Conservation (phyloP, 2,888 invertebrate species). For the Caradrina clavipalpis region DNA sequence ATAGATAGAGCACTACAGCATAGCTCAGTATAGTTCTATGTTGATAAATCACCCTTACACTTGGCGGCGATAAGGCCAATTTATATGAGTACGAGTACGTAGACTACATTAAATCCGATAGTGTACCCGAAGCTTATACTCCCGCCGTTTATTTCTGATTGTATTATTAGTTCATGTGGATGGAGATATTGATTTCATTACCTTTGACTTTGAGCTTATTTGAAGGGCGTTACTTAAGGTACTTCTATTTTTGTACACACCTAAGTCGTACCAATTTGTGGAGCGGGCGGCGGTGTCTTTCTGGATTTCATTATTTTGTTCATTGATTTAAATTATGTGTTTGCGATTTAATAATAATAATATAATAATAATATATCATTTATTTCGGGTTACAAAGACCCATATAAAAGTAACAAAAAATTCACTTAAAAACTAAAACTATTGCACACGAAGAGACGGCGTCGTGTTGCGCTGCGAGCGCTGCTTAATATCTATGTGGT, state of each 20-base stretch:
- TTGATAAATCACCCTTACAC: constrained; percentile 60
- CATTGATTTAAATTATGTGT: not conserved
- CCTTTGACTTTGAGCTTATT: constrained; percentile 12
- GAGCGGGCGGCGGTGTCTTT: not conserved
- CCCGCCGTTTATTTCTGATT: constrained; percentile 42
- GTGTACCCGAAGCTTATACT: constrained; percentile 47
- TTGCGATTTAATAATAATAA: too few species aligned
- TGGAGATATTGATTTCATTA: constrained; percentile 29
- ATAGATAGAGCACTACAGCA: not conserved
- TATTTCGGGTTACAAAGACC: too few species aligned
- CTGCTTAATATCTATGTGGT: too few species aligned
- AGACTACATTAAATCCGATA: constrained; percentile 66
- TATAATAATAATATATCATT: too few species aligned
- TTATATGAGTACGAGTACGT: constrained; percentile 67
- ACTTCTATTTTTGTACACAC: not conserved
- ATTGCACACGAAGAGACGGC: too few species aligned
- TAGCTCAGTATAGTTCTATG: not conserved
- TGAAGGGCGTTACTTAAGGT: not conserved
- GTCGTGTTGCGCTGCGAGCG: too few species aligned
- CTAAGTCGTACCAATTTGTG: not conserved
- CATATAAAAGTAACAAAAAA: too few species aligned
- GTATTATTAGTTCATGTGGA: constrained; percentile 46
- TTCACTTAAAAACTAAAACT: too few species aligned
- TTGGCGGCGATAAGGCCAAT: constrained; percentile 75
- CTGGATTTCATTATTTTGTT: not conserved